Evolutionary conservation across 2,797 vertebrate genomes (phyloP), one percentile per base, ranked within the genome.

Genomic region (Petrocephalus sullivani): DNA sequence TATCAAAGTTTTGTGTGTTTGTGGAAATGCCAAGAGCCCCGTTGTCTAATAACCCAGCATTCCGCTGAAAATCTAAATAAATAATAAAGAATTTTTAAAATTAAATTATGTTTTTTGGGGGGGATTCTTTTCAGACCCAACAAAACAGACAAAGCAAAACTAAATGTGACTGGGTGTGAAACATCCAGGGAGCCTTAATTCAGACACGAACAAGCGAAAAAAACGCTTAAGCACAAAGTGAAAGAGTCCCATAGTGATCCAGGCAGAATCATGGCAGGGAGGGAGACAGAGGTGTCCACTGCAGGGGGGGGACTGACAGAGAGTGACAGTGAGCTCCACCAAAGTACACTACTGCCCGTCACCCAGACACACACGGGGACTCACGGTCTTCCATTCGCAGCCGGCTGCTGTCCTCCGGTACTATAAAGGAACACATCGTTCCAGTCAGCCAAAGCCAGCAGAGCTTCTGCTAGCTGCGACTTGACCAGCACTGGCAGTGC

Each of bases 341-440:
- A 56, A n/a, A 91, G 90, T 87, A 41, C 93, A 92, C 94, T 94
- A 93, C 91, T 94, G 95, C 93, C 95, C 92, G 92, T 91, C 92
- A 93, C 92, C 92, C 89, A 90, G 86, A 83, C 87, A 91, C 92
- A 94, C 93, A 93, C 93, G 91, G 92, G 89, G 91, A 96, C 95
- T 96, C 95, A 96, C 96, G 94, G 96, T 95, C 92, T 93, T 96
- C 95, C 95, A 90, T 96, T 96, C 92, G 95, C 90, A 91, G 95
- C 89, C 90, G 94, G 88, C 88, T 93, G 91, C 91, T 93, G 94
- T 91, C 92, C 93, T 94, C 94, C 95, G 92, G 94, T 90, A 90
- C 93, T 95, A 95, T 90, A 95, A 96, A 96, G 94, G 93, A 95
- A 95, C 94, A 95, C 91, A 96, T 95, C 92, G 90, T 92, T 81